A percentile compares a stretch with the other conserved stretches of the same genome.
Conservation (phyloP, 1,140 invertebrate species). For the Maconellicoccus hirsutus region DNA sequence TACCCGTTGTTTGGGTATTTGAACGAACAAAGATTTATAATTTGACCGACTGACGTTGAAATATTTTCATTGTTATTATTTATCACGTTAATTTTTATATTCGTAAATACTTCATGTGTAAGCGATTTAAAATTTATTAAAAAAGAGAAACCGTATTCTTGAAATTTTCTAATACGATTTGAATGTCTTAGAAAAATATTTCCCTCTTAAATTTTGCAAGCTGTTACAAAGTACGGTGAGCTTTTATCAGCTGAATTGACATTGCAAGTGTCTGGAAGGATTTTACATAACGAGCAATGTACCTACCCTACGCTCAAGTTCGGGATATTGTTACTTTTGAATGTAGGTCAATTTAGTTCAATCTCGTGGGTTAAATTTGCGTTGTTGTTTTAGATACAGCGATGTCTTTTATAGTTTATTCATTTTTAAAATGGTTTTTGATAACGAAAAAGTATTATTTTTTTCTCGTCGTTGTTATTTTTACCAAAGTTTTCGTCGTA, state of each 20-base stretch:
- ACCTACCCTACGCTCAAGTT: not conserved
- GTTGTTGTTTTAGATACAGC: no score
- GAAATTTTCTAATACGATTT: not conserved
- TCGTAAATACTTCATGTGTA: no score
- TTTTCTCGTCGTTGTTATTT: no score
- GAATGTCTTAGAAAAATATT: not conserved
- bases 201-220: not conserved
- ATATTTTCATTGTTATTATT: not conserved
- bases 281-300: not conserved
- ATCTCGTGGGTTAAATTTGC: no score
- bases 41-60: not conserved
- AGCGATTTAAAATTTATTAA: no score
- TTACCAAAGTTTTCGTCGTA: no score
- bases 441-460: no score
- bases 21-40: not conserved
- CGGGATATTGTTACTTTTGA: not conserved
- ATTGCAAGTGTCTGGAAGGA: not conserved
- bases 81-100: not conserved
- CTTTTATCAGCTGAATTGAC: not conserved
- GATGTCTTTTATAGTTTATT: no score
- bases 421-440: no score
- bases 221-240: not conserved
- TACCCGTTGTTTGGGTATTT: no score
- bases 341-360: not conserved
- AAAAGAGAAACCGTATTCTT: no score